Evolutionary conservation across 2,888 invertebrate genomes (phyloP).

Genomic region (Iphiclides podalirius): DNA sequence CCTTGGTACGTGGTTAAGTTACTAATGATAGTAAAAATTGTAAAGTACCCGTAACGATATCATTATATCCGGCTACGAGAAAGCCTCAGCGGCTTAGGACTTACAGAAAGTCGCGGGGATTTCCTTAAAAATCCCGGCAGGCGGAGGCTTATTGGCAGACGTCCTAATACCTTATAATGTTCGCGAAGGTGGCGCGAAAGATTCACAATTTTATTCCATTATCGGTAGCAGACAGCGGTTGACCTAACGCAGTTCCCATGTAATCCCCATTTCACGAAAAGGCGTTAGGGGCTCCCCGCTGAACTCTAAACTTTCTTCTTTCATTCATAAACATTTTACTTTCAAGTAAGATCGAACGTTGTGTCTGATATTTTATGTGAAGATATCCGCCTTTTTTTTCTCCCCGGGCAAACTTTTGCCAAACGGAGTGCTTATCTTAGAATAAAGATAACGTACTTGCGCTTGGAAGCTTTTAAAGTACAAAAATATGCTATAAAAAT

Average conservation of each 20-base stretch:
- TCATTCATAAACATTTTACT: conserved; percentile 75
- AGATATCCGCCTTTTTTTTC: conserved; percentile 31
- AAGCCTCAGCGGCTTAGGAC: not conserved
- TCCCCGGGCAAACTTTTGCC: not conserved
- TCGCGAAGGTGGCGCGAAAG: conserved; percentile 36
- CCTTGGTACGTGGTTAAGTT: not conserved
- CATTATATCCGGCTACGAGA: not conserved
- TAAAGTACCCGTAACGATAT: not conserved
- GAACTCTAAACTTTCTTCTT: conserved; percentile 56
- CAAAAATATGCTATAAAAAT: no score
- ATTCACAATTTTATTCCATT: conserved; percentile 62
- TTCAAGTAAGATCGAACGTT: conserved; percentile 42
- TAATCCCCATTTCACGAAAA: conserved; percentile 60
- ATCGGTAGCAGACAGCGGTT: conserved; percentile 46
- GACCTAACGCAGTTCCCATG: conserved; percentile 71
- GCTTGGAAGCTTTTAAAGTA: not conserved
- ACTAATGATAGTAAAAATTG: not conserved
- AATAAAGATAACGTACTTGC: not conserved
- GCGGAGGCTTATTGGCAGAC: conserved; percentile 14
- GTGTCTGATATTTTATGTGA: conserved; percentile 55
- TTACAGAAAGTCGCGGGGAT: not conserved
- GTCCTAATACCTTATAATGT: conserved; percentile 19
- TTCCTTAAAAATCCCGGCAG: conserved; percentile 6
- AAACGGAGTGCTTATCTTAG: not conserved
- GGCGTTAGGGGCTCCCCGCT: conserved; percentile 54